phyloP scores from a whole-genome alignment of 1,140 invertebrate genomes.

The Doryteuthis pealeii region DNA sequence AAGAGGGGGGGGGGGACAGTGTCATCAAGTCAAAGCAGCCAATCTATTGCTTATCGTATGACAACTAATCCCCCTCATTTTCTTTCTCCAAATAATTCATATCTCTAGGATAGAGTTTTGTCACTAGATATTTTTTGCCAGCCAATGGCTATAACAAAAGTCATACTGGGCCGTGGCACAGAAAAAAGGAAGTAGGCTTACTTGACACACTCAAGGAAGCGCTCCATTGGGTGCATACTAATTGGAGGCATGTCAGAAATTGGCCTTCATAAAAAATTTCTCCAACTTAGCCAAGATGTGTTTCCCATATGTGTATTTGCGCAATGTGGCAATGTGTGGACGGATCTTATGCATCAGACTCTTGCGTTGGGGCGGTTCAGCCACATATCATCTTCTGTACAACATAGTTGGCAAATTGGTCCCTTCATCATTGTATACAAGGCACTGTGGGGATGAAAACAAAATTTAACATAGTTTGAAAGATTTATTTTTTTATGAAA shows the following conservation, averaged over 20 bases:
- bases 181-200: no score
- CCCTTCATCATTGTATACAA: conserved; percentile 99
- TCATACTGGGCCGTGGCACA: not conserved
- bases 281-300: conserved; percentile 99
- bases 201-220: conserved; percentile 21
- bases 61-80: no score
- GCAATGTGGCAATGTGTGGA: conserved; percentile 90
- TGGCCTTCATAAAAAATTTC: conserved; percentile 74
- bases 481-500: no score
- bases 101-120: no score
- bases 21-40: no score
- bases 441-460: conserved; percentile 67
- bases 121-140: no score
- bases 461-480: not conserved
- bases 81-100: no score
- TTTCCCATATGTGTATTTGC: conserved; percentile 99
- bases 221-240: conserved; percentile 53
- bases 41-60: no score
- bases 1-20: no score
- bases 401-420: conserved; percentile 99
- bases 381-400: conserved; percentile 99
- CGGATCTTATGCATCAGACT: conserved; percentile 98
- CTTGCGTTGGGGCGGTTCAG: conserved; percentile 94
- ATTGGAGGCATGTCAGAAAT: conserved; percentile 52
- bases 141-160: not conserved